Percentiles rank a stretch among this genome's conserved stretches.
Conservation (phyloP, 2,797 vertebrate genomes). For the Bradypus variegatus region DNA sequence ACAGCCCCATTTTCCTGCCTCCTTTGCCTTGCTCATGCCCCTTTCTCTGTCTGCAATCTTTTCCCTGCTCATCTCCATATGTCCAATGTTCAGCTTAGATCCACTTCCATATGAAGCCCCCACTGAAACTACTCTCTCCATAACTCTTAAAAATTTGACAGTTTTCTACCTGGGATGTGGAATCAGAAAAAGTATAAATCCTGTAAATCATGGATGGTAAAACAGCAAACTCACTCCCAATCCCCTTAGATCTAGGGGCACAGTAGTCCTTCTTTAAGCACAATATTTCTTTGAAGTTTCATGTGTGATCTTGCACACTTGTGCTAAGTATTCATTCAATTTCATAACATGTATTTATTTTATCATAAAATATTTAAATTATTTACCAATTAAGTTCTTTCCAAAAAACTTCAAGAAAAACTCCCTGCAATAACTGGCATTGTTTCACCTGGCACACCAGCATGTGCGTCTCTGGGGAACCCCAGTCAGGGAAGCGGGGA, state of each 20-base stretch:
- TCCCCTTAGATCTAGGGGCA: not conserved
- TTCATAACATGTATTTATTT: not conserved
- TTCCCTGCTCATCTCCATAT: not conserved
- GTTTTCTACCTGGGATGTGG: not conserved
- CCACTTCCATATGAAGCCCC: not conserved
- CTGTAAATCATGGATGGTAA: not conserved
- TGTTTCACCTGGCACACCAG: not conserved
- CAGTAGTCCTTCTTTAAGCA: not conserved
- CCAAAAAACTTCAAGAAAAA: not conserved
- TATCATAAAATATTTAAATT: not conserved
- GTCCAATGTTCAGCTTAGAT: not conserved
- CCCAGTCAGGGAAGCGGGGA: not conserved
- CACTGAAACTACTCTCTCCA: not conserved
- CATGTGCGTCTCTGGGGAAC: not conserved
- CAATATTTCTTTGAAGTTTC: not conserved
- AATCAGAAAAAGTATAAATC: not conserved
- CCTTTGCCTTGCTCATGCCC: not conserved
- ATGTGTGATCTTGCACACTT: not conserved
- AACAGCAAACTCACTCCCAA: not conserved
- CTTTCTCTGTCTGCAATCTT: not conserved
- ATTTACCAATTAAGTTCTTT: not conserved
- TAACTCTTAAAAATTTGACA: not conserved
- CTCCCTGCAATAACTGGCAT: not conserved
- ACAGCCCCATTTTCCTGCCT: not conserved
- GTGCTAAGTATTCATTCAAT: not conserved